A percentile compares a stretch with the other conserved stretches of the same genome.
Conservation (phyloP, 2,113 vertebrate genomes). For the Entosphenus tridentatus region DNA sequence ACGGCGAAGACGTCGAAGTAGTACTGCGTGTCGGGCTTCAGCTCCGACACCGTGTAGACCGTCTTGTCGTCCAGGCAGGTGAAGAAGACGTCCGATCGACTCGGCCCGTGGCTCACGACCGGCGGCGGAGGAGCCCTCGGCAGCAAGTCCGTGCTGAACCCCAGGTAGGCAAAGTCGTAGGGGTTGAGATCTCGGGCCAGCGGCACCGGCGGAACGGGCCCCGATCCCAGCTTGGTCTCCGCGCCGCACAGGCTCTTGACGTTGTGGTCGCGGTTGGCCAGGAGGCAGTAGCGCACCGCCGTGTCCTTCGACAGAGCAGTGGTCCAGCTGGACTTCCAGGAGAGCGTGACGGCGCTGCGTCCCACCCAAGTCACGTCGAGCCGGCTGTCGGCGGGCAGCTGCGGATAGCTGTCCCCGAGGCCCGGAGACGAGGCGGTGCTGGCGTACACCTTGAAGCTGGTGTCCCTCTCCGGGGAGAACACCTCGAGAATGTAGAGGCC, state of each 20-base stretch:
- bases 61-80: constrained; percentile 82
- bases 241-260: constrained; percentile 92
- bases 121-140: constrained; percentile 33
- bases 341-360: constrained; percentile 59
- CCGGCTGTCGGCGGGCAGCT: constrained; percentile 68
- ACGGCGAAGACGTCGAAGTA: constrained; percentile 89
- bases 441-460: constrained; percentile 72
- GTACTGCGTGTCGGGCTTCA: constrained; percentile 76
- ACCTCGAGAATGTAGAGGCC: constrained; percentile 81
- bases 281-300: constrained; percentile 71
- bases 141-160: constrained; percentile 27
- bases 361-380: constrained; percentile 72
- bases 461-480: constrained; percentile 91
- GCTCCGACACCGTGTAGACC: constrained; percentile 65
- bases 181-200: constrained; percentile 86
- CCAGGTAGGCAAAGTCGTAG: constrained; percentile 82
- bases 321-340: constrained; percentile 83
- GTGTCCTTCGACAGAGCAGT: constrained; percentile 42
- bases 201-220: constrained; percentile 60
- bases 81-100: constrained; percentile 41
- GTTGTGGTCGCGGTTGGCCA: constrained; percentile 87
- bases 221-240: constrained; percentile 47
- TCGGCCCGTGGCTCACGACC: constrained; percentile 28
- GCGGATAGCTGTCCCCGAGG: constrained; percentile 77
- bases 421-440: constrained; percentile 55